phyloP scores from a whole-genome alignment of 2,113 vertebrate species.

The Odontesthes bonariensis region DNA sequence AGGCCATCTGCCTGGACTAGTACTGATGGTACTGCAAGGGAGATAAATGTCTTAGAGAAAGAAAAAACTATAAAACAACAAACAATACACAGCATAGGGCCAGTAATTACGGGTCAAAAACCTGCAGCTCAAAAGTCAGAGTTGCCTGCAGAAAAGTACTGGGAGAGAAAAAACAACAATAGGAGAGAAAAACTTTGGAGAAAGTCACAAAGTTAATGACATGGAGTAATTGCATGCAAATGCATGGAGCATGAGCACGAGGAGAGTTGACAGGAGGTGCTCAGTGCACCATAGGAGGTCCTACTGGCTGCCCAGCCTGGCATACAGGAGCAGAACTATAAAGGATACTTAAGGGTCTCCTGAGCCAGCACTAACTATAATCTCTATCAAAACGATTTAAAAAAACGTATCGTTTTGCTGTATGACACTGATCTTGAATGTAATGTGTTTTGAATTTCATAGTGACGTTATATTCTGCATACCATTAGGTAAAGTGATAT shows the following conservation, averaged over 20 bases:
- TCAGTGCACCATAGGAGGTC: not conserved
- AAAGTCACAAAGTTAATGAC: not conserved
- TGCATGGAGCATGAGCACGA: not conserved
- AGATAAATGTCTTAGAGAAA: not conserved
- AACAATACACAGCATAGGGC: not conserved
- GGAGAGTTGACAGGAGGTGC: not conserved
- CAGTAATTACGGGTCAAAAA: not conserved
- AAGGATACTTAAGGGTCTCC: not conserved
- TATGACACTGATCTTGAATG: not conserved
- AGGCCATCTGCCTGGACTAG: not conserved
- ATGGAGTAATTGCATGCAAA: not conserved
- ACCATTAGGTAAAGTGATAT: not conserved
- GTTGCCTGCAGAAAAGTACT: not conserved
- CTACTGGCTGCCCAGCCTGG: too few relatives aligned
- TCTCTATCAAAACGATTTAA: not conserved
- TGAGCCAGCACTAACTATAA: not conserved
- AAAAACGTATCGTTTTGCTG: not conserved
- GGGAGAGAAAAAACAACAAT: not conserved
- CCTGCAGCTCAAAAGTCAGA: not conserved
- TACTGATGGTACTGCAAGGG: not conserved
- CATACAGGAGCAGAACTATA: not conserved
- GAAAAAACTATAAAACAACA: not conserved
- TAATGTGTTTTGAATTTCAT: not conserved
- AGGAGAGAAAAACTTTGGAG: not conserved
- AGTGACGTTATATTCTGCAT: too few relatives aligned